Evolutionary conservation across 2,888 invertebrate species (phyloP).

Genomic region (Torymus texanus): DNA sequence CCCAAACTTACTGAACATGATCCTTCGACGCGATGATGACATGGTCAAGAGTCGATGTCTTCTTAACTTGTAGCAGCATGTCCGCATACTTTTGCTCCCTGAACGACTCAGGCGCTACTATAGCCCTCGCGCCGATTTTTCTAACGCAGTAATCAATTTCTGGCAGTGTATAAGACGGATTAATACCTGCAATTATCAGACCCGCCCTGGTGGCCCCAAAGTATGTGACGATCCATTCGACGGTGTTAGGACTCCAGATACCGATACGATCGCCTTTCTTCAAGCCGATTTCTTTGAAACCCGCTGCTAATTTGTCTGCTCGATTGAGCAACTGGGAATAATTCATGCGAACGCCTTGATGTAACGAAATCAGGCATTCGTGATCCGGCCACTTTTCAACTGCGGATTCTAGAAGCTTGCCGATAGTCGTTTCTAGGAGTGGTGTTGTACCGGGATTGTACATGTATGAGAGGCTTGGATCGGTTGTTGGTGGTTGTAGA

Average conservation of each 20-base stretch:
- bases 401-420: constrained; percentile 78
- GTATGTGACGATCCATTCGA: constrained; percentile 85
- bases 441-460: constrained; percentile 77
- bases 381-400: constrained; percentile 77
- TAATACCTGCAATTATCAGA: constrained; percentile 84
- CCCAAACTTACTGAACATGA: constrained; percentile 64
- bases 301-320: constrained; percentile 84
- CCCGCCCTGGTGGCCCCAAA: constrained; percentile 85
- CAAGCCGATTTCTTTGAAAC: constrained; percentile 83
- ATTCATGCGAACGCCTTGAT: constrained; percentile 77
- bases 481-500: background rate
- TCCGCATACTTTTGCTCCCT: constrained; percentile 82
- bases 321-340: constrained; percentile 77
- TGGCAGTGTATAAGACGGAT: constrained; percentile 83
- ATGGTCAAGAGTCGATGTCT: constrained; percentile 78
- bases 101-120: constrained; percentile 81
- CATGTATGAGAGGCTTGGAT: constrained; percentile 71
- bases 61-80: constrained; percentile 75
- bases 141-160: constrained; percentile 85
- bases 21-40: constrained; percentile 66
- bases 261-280: constrained; percentile 85
- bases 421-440: constrained; percentile 77
- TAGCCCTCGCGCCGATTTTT: constrained; percentile 82
- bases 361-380: constrained; percentile 77
- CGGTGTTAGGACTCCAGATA: constrained; percentile 86